Base-by-base conservation (phyloP, 1,140 invertebrate genomes). In the Drosophila kepulauana region DNA sequence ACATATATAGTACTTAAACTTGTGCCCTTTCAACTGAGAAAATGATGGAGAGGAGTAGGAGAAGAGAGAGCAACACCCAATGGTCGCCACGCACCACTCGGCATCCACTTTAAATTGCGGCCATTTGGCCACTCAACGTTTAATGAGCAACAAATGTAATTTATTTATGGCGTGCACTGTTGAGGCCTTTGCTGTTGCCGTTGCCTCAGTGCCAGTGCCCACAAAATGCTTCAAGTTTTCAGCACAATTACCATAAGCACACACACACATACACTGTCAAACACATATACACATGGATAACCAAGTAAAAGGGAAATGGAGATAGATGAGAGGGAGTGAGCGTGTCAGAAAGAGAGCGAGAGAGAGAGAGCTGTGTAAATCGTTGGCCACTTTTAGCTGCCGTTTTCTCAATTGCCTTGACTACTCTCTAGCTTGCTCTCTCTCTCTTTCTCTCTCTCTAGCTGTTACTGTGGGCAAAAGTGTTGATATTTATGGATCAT, bases 401-500 rank as follows among this genome's bases (percentile, higher is more conserved):
- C 71, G 45, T 86, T 74, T 74, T 79, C 82, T 86, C 81, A 71
- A 82, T 79, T 84, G 81, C 81, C 58, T 64, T 13, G 38, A 33
- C 67, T 35, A 28, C 51, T 13, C 38, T 49, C 35, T 8, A n/a
- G n/a, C n/a, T 52, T 28, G 13, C 68, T 49, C 28, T 43, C 49
- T 52, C 38, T 38, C 15, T 25, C 30, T 33, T 16, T 30, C 41
- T 30, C 25, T 41, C 10, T 46, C n/a, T 33, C 38, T 61, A 10
- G 35, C 10, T 67, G 41, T 54, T 38, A n/a, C 58, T 52, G 56
- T 65, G 59, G 48, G 79, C 76, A 69, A 89, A 86, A 89, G 85
- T 88, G 85, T 88, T 88, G 85, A 88, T 88, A 88, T 89, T 88
- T 88, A 88, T 88, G 85, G 85, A 88, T 88, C 85, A 89, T 88